Conservation (phyloP, 2,113 vertebrate genomes). For the Ameiurus melas region DNA sequence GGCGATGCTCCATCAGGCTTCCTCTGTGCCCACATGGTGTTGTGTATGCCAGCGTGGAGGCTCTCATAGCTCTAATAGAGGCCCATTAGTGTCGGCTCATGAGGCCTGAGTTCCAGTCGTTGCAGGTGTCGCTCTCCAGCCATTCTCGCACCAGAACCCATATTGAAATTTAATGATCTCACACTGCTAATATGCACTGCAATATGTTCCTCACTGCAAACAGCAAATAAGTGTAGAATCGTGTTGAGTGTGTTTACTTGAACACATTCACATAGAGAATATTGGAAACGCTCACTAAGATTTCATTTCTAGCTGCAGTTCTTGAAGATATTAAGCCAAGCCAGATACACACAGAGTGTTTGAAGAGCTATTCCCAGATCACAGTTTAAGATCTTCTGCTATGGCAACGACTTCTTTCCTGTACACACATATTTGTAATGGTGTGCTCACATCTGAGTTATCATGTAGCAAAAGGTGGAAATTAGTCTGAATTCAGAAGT, state of each 20-base stretch:
- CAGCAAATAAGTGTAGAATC: constrained; percentile 28
- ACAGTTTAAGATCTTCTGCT: background rate
- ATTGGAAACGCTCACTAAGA: constrained; percentile 20
- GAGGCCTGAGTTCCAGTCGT: constrained; percentile 31
- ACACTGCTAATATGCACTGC: constrained; percentile 44
- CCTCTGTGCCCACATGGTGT: background rate
- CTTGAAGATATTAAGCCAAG: background rate
- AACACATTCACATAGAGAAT: constrained; percentile 15
- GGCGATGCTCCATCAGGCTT: constrained; percentile 6
- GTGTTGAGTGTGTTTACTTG: constrained; percentile 50
- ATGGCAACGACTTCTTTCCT: background rate
- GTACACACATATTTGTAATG: background rate
- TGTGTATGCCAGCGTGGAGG: constrained; percentile 23
- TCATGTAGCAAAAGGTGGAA: background rate
- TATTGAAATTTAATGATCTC: constrained; percentile 57
- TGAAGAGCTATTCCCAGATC: background rate
- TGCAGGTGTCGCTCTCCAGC: constrained; percentile 37
- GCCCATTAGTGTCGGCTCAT: constrained; percentile 45
- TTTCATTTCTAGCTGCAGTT: background rate
- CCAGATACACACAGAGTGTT: background rate
- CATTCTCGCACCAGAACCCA: constrained; percentile 28
- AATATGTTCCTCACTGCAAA: constrained; percentile 40
- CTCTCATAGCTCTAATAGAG: constrained; percentile 25
- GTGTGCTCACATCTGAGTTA: background rate
- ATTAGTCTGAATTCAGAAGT: background rate